These are phyloP conservation scores for Plestiodon gilberti DNA, from an alignment of 2,113 vertebrate species.

Conservation along the genomic window DNA sequence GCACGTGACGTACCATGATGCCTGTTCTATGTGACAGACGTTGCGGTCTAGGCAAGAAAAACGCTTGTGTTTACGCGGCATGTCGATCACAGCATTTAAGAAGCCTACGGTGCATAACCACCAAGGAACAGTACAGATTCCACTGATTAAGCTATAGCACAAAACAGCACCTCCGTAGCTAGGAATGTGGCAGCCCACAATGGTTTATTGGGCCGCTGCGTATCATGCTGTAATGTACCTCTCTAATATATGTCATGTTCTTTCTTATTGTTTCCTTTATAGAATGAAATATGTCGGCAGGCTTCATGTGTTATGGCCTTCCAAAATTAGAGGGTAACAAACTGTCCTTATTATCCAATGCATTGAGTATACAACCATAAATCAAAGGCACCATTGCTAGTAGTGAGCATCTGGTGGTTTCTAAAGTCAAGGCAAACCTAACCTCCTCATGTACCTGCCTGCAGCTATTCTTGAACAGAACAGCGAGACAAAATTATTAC, in stretches of 20 bases:
- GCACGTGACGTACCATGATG: conserved; percentile 53
- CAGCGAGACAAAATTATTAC: conserved; percentile 64
- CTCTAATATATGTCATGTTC: conserved; percentile 74
- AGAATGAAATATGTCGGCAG: conserved; percentile 73
- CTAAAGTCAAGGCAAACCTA: conserved; percentile 69
- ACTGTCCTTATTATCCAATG: conserved; percentile 75
- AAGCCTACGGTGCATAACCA: conserved; percentile 45
- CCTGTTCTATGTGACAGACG: conserved; percentile 41
- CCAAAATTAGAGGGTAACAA: conserved; percentile 79
- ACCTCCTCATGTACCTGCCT: conserved; percentile 65
- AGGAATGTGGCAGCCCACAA: conserved; percentile 67
- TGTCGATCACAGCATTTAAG: conserved; percentile 67
- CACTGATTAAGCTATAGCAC: conserved; percentile 73
- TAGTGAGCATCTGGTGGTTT: conserved; percentile 68
- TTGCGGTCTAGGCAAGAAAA: conserved; percentile 31
- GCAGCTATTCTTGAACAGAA: conserved; percentile 64
- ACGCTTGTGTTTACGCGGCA: conserved; percentile 38
- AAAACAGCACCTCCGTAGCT: conserved; percentile 73
- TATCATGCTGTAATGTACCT: conserved; percentile 78
- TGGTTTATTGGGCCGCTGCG: conserved; percentile 74
- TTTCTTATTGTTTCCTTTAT: conserved; percentile 74
- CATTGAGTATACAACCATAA: conserved; percentile 70
- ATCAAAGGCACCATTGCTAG: conserved; percentile 69
- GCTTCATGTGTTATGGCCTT: conserved; percentile 67
- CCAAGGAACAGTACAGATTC: conserved; percentile 56